Percentiles rank a stretch among this genome's conserved stretches.
These are phyloP conservation scores for Adelognathus sp. DNA, from an alignment of 2,888 invertebrate species.

Conservation along the genomic window DNA sequence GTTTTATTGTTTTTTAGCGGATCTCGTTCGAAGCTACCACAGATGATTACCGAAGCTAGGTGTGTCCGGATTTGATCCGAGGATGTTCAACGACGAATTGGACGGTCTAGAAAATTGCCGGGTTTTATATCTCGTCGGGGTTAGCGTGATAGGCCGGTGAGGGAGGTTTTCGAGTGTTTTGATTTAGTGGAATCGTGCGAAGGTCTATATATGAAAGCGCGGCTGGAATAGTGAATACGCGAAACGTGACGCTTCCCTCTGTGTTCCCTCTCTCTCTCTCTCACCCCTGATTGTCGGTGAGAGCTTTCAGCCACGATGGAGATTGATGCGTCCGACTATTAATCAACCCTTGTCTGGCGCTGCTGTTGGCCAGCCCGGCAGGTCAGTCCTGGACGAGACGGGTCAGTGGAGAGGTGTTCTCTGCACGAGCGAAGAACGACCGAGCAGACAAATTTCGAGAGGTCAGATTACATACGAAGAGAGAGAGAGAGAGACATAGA, in stretches of 20 bases:
- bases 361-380: neutral
- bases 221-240: conserved; percentile 21
- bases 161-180: conserved; percentile 32
- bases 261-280: neutral
- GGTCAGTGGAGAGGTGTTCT: conserved; percentile 18
- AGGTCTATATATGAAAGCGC: neutral
- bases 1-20: too few relatives aligned
- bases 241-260: conserved; percentile 32
- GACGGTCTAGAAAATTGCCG: neutral
- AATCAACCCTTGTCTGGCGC: conserved; percentile 69
- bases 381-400: conserved; percentile 19
- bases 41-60: too few relatives aligned
- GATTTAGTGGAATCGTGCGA: conserved; percentile 16
- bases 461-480: neutral
- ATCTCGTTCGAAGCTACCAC: too few relatives aligned
- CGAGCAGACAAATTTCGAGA: conserved; percentile 10
- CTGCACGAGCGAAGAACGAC: neutral
- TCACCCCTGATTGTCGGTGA: conserved; percentile 26
- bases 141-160: neutral
- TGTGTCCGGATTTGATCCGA: neutral
- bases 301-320: conserved; percentile 70
- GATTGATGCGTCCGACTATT: conserved; percentile 74
- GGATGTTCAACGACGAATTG: neutral
- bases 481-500: neutral
- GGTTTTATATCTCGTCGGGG: neutral